A percentile compares a stretch with the other conserved stretches of the same genome.
phyloP scores from a whole-genome alignment of 2,113 vertebrate species.

The Euleptes europaea region DNA sequence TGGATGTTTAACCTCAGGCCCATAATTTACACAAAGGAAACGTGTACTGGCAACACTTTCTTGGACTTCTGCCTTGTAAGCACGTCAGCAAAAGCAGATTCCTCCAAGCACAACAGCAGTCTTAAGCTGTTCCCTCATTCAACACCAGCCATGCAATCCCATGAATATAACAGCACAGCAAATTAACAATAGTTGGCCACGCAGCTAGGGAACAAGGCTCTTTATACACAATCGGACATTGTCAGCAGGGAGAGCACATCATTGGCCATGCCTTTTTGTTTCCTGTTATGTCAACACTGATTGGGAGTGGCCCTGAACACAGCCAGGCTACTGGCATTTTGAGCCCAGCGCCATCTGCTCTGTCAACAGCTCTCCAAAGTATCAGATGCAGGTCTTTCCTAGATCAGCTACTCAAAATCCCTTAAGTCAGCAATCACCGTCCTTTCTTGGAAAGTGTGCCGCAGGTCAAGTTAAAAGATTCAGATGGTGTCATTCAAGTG shows the following conservation, averaged over 20 bases:
- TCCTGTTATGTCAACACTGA: background rate
- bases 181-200: background rate
- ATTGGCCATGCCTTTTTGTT: background rate
- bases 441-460: background rate
- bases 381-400: background rate
- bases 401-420: background rate
- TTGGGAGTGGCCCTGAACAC: background rate
- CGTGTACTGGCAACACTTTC: background rate
- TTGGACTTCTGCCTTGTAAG: conserved; percentile 10
- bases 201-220: background rate
- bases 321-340: background rate
- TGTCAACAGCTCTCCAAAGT: background rate
- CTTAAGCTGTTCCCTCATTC: background rate
- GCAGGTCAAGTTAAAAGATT: background rate
- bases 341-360: background rate
- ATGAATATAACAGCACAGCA: background rate
- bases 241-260: background rate
- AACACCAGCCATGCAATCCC: background rate
- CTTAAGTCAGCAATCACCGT: background rate
- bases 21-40: conserved; percentile 15
- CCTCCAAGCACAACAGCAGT: background rate
- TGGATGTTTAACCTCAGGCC: conserved; percentile 17
- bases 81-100: background rate
- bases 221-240: background rate
- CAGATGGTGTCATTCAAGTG: background rate